Evolutionary conservation across 1,140 invertebrate species (phyloP), one percentile per base, ranked within the genome.

Genomic region (Hycleus cichorii): DNA sequence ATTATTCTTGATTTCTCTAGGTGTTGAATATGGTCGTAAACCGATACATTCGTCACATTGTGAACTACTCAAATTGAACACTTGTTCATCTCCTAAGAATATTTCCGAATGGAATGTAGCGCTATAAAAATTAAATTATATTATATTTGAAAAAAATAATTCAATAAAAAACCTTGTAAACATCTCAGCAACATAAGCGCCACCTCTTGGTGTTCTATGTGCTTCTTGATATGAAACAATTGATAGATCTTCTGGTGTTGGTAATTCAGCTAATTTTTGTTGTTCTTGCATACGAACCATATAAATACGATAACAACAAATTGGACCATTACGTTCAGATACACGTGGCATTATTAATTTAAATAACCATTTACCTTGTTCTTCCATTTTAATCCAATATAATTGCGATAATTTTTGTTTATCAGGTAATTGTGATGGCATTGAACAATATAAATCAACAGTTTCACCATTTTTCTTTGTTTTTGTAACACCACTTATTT

Each of bases 251-350:
- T 83, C 79, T 0, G 89, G 87, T 0, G 78, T 67, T 8, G 84
- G 83, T 39, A 92, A 71, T 61, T 86, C 82, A 11, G 78, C 79
- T 58, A 87, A 75, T 47, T 79, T 81, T 63, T 83, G 81, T 8
- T 85, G 78, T 0, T 79, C 77, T 53, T 80, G 74, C 55, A 92
- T 76, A 59, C 85, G 82, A 1, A 93, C 83, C 64, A 93, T 75
- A 74, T 88, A 88, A 45, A 93, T 77, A 65, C 89, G 79, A 70
- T 90, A 90, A 64, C 90, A 93, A 73, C 90, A 93, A 63, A 94
- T 91, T 4, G 85, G 85, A 8, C 91, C 91, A 70, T 93, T 93
- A 56, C 90, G 76, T 69, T 93, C 89, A 0, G 87, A 86, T 10
- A 93, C 80, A 60, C 86, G 77, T 0, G 88, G 88, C 44, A 91